Conservation (phyloP, 2,888 invertebrate species). For the Agrypnus murinus region DNA sequence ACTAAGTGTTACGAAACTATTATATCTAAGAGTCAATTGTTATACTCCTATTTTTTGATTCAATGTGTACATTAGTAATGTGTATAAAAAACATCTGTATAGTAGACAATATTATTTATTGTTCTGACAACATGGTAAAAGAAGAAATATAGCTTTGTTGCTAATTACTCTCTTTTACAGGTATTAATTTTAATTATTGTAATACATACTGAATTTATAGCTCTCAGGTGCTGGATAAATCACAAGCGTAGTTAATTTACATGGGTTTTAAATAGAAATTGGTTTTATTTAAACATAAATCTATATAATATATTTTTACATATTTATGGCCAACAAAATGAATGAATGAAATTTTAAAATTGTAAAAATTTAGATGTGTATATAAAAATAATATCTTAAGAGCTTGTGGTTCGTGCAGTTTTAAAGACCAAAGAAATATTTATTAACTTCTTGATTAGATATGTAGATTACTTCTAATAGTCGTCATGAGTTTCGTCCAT, state of each 20-base stretch:
- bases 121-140: slow-evolving; percentile 2
- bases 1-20: slow-evolving; percentile 15
- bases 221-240: slow-evolving; percentile 1
- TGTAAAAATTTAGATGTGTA: too few species aligned
- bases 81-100: slow-evolving; percentile 1
- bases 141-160: background rate
- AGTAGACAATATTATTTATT: slow-evolving; percentile 4
- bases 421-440: too few species aligned
- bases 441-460: too few species aligned
- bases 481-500: too few species aligned
- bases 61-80: slow-evolving; percentile 11
- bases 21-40: slow-evolving; percentile 28
- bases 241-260: background rate
- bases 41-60: slow-evolving; percentile 25
- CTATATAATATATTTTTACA: background rate
- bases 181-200: background rate
- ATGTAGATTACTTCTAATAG: too few species aligned
- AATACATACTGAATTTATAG: background rate
- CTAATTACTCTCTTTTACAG: background rate
- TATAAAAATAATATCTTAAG: too few species aligned
- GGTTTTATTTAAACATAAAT: background rate
- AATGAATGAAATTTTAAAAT: background rate
- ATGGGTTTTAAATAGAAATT: background rate
- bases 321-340: slow-evolving; percentile 10
- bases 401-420: too few species aligned